phyloP scores from a whole-genome alignment of 92 coral and sea anemone genomes.

The Desmophyllum pertusum region DNA sequence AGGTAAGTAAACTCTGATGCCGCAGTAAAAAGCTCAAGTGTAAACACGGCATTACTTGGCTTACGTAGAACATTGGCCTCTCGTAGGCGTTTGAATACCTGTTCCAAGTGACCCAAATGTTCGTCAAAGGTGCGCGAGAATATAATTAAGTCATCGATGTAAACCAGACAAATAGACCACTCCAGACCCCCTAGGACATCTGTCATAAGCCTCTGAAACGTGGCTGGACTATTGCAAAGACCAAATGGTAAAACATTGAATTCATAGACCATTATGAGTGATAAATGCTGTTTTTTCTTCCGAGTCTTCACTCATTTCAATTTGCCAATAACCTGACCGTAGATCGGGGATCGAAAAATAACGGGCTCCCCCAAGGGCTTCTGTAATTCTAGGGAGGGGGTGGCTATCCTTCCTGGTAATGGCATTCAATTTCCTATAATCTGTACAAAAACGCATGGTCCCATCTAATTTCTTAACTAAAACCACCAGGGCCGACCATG shows the following conservation, averaged over 20 bases:
- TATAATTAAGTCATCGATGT: slow-evolving; percentile 53
- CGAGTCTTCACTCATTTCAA: slow-evolving; percentile 41
- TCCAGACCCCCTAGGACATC: slow-evolving; percentile 39
- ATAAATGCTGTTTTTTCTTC: slow-evolving; percentile 54
- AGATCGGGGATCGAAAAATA: slow-evolving; percentile 54
- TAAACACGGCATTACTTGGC: no score
- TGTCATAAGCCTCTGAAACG: slow-evolving; percentile 56
- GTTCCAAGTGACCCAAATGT: slow-evolving; percentile 56
- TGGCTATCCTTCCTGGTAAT: no score
- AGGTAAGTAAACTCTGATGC: no score
- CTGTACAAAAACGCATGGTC: slow-evolving; percentile 46
- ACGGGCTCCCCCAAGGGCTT: slow-evolving; percentile 54
- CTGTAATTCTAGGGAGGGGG: slow-evolving; percentile 39
- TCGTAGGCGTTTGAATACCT: slow-evolving; percentile 14
- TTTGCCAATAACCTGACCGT: slow-evolving; percentile 59
- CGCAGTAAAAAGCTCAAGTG: no score
- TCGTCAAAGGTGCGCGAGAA: slow-evolving; percentile 14
- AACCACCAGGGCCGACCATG: slow-evolving; percentile 55
- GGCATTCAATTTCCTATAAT: slow-evolving; percentile 44
- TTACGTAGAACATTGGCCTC: slow-evolving; percentile 28
- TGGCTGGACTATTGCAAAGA: slow-evolving; percentile 75
- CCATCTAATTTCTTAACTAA: slow-evolving; percentile 44
- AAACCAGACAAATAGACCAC: slow-evolving; percentile 29
- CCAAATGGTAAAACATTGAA: slow-evolving; percentile 50
- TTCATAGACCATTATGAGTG: slow-evolving; percentile 61